Conservation (phyloP, 2,113 vertebrate genomes). For the Chauna torquata region DNA sequence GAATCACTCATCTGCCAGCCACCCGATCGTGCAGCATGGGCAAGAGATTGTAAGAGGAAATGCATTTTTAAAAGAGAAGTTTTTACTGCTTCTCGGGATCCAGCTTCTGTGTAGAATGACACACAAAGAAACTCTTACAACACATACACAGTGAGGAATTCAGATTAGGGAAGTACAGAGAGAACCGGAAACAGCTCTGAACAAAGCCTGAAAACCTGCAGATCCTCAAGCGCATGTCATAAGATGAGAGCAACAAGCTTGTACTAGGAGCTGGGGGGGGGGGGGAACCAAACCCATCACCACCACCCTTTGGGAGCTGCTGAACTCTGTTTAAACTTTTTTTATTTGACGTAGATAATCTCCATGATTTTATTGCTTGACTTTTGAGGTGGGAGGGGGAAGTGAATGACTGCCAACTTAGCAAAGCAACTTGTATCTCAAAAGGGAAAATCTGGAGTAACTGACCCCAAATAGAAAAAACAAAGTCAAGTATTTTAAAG, state of each 20-base stretch:
- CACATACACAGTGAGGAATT: neutral
- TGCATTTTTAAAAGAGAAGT: neutral
- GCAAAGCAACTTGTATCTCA: neutral
- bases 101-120: conserved; percentile 47
- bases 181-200: neutral
- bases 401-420: neutral
- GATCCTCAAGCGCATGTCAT: neutral
- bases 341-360: neutral
- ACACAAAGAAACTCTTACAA: conserved; percentile 49
- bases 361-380: neutral
- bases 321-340: neutral
- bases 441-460: neutral
- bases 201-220: neutral
- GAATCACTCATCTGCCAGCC: conserved; percentile 18
- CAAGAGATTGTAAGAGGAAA: conserved; percentile 26
- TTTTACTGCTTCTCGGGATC: conserved; percentile 41
- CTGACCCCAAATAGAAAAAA: neutral
- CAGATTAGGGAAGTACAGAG: conserved; percentile 18
- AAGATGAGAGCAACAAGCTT: neutral
- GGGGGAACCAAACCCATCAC: no score
- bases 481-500: neutral
- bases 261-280: neutral
- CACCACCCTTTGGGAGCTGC: neutral
- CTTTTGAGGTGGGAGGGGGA: neutral
- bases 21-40: neutral